Evolutionary conservation across 2,888 invertebrate species (phyloP).

Genomic region (Oligia fasciuncula): DNA sequence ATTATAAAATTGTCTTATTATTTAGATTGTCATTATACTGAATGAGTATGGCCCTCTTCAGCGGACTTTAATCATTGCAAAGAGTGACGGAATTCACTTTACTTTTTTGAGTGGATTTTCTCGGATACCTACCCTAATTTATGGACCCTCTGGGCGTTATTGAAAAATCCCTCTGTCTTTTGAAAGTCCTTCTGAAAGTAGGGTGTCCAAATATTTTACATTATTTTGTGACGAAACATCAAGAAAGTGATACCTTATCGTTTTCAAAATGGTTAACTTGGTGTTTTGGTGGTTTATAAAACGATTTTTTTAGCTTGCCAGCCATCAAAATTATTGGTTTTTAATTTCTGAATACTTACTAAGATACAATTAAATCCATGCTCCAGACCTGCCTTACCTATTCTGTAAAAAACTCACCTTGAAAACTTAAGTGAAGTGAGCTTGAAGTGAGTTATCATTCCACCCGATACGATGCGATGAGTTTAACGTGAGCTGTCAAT

Average conservation of each 20-base stretch:
- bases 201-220: conserved; percentile 40
- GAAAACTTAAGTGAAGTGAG: neutral
- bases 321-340: neutral
- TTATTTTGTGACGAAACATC: neutral
- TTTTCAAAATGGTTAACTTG: neutral
- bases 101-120: conserved; percentile 74
- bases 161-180: conserved; percentile 73
- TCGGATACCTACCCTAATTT: conserved; percentile 76
- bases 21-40: conserved; percentile 48
- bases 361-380: neutral
- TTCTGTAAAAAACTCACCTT: too few species aligned
- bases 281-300: neutral
- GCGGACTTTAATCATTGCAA: conserved; percentile 69
- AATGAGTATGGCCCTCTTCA: conserved; percentile 53
- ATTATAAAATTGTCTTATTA: conserved; percentile 45
- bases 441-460: too few species aligned
- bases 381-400: too few species aligned
- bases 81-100: conserved; percentile 77
- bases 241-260: neutral
- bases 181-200: conserved; percentile 56
- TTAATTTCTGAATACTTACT: neutral
- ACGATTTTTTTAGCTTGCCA: neutral
- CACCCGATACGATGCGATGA: too few species aligned
- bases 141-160: conserved; percentile 80
- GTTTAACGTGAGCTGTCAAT: too few species aligned